Evolutionary conservation across 2,113 vertebrate genomes (phyloP).

Genomic region (Mustelus asterias): DNA sequence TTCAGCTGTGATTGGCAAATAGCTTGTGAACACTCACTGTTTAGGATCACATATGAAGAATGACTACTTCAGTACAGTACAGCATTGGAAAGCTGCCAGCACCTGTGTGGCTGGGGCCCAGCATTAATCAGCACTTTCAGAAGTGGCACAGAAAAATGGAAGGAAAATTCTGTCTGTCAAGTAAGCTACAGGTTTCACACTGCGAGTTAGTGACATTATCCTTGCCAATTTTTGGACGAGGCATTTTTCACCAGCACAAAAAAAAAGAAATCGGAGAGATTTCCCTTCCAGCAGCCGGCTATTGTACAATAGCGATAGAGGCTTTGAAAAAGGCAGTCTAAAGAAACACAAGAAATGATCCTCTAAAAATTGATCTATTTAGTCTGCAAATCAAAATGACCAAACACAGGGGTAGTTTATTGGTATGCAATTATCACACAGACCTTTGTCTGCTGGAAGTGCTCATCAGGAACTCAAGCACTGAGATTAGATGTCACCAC

Average conservation of each 20-base stretch:
- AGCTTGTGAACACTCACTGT: neutral
- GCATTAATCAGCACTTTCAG: neutral
- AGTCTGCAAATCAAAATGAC: neutral
- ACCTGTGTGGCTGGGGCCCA: neutral
- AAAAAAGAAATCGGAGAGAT: neutral
- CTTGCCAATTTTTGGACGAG: neutral
- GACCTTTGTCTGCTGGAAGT: neutral
- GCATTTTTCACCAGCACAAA: neutral
- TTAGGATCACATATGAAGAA: neutral
- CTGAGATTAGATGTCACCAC: neutral
- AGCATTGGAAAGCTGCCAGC: neutral
- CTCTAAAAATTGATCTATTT: neutral
- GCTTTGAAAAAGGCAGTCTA: neutral
- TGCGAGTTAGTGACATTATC: neutral
- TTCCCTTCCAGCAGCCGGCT: neutral
- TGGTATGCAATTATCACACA: neutral
- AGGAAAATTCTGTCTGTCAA: neutral
- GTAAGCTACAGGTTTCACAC: neutral
- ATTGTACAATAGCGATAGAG: neutral
- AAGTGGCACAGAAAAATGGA: neutral
- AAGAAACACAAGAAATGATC: neutral
- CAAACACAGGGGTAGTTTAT: neutral
- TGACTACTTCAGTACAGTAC: neutral
- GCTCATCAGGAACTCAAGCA: neutral
- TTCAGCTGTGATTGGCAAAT: neutral